Base-by-base conservation (phyloP, 2,113 vertebrate genomes). In the Erythrocebus patas region DNA sequence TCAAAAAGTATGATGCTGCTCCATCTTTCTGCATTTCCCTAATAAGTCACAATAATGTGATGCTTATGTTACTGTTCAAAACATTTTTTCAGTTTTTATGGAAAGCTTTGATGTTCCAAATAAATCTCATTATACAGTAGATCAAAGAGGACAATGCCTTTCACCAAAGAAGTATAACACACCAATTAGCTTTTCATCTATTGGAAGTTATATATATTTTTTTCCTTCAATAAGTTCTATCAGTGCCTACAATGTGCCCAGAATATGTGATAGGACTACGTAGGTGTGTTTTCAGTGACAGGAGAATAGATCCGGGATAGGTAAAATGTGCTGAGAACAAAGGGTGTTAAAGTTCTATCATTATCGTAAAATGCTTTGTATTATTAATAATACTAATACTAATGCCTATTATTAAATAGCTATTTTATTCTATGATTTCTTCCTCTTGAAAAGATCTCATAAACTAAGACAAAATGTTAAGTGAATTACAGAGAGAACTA, bases 61-160 rank as follows among this genome's bases (percentile, higher is more conserved):
- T 64, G 48, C 87, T 97, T 93, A 92, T 73, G 85, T 97, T 98
- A 84, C 94, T 98, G 57, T 79, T 97, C 95, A 96, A 97, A 95
- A 96, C 38, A 93, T 79, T 97, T 97, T 80, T 95, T 98, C 78
- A 89, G 78, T 97, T 98, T 98, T 98, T 98, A 98, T 93, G 98
- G 94, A 98, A 95, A 96, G 92, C 98, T 99, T 98, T 99, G 98
- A 98, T 98, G 96, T 98, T 98, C 61, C 97, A 97, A 98, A 98
- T 98, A 98, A 98, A 96, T 98, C 97, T 98, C 91, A 98, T 98
- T 98, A 98, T 96, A 96, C 82, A 92, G 57, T 73, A 97, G 95
- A 98, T 98, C 97, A 98, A 98, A 98, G 95, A 94, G 86, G 89
- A 95, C 95, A 98, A 96, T 98, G 98, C 93, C 78, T 98, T 98